Evolutionary conservation across 2,797 vertebrate species (phyloP), one percentile per base, ranked within the genome.

Genomic region (Pseudomugil gertrudae): DNA sequence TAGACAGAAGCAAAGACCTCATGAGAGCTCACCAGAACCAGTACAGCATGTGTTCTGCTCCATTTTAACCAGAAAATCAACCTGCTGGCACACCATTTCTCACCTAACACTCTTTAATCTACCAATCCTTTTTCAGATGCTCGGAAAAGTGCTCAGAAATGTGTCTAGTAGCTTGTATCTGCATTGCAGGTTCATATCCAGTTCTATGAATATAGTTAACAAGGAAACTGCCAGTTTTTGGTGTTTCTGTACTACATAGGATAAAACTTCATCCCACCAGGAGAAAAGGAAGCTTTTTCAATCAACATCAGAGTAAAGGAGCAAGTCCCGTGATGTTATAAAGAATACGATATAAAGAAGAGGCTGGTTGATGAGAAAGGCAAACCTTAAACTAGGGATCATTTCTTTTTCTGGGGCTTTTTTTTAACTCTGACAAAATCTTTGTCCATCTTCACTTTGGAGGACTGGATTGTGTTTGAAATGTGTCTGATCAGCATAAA

Each of bases 1-100:
- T 54, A 56, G 13, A 24, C 43, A 27, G 57, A 38, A 35, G 23
- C 33, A 17, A 10, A 35, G 36, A 19, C 21, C 15, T 33, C 32
- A 32, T 47, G 23, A 30, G 9, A 1, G 58, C 19, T 26, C 38
- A 65, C 11, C 15, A 38, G n/a, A 32, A 63, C 24, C 55, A 17
- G 45, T 30, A 8, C 23, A 19, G 52, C 65, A n/a, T 54, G 50
- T 26, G 50, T 15, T 45, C 11, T 21, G 17, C 27, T 56, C 24
- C 13, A n/a, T 19, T 55, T 52, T 36, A 19, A n/a, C 36, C 43
- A 40, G 52, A 11, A 66, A 55, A 33, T 40, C 45, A 23, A 56
- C 35, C 43, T 52, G 30, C 30, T 24, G 54, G 47, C 13, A 23
- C 23, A 53, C 26, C 0, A 24, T 6, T 23, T 35, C 27, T n/a